Evolutionary conservation across 2,113 vertebrate species (phyloP).

Genomic region (Lophotis ruficrista): DNA sequence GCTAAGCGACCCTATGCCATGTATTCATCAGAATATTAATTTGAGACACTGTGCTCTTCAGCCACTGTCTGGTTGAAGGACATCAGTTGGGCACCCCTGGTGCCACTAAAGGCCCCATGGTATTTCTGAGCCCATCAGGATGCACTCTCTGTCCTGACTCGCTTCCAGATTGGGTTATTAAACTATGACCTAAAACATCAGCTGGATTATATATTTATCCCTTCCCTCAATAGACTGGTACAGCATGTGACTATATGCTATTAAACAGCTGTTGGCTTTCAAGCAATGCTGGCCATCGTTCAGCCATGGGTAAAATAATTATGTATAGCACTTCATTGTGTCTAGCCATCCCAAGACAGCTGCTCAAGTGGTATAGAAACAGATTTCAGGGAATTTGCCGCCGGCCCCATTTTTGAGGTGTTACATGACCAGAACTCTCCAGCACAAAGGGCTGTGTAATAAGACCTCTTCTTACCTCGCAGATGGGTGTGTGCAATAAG

Average conservation of each 20-base stretch:
- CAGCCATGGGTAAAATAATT: slow-evolving; percentile 34
- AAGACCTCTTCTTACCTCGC: neutral
- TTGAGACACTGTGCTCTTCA: neutral
- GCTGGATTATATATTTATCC: neutral
- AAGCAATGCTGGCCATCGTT: neutral
- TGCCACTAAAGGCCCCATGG: neutral
- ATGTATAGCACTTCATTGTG: neutral
- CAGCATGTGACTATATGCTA: neutral
- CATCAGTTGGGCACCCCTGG: neutral
- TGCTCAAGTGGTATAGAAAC: neutral
- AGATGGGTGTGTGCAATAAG: neutral
- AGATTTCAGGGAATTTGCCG: slow-evolving; percentile 5
- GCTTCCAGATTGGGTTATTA: neutral
- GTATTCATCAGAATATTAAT: neutral
- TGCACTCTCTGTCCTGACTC: neutral
- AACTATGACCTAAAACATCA: neutral
- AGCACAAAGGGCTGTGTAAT: neutral
- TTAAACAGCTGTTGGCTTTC: slow-evolving; percentile 45
- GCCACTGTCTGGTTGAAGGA: neutral
- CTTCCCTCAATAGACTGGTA: neutral
- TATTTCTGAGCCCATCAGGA: neutral
- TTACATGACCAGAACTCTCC: neutral
- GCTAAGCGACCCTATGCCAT: neutral
- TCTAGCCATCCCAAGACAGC: neutral
- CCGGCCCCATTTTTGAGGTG: neutral